Conservation (phyloP, 2,797 vertebrate genomes). For the Neosilurus mollespiculum region DNA sequence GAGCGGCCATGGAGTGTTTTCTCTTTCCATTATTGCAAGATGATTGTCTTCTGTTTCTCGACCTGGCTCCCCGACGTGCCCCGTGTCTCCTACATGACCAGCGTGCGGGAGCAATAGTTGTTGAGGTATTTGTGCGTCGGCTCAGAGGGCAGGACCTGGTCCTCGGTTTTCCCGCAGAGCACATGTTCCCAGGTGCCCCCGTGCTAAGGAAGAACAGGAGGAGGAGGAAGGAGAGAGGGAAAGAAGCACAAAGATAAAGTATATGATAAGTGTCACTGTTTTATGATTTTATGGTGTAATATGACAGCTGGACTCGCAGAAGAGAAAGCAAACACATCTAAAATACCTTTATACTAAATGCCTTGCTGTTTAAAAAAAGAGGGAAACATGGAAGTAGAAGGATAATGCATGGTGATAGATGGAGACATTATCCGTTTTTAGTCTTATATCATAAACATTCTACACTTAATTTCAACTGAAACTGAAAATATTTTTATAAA, state of each 20-base stretch:
- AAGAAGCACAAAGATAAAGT: constrained; percentile 23
- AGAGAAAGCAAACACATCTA: not conserved
- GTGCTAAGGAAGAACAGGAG: constrained; percentile 67
- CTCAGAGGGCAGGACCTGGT: constrained; percentile 81
- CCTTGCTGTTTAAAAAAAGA: not conserved
- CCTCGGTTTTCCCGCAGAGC: constrained; percentile 89
- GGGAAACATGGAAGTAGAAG: not conserved
- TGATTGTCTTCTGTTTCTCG: constrained; percentile 53
- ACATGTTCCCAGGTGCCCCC: constrained; percentile 86
- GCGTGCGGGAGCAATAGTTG: constrained; percentile 85
- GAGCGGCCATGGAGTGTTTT: constrained; percentile 72
- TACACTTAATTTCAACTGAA: no score
- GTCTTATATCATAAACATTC: not conserved
- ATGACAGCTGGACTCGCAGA: constrained; percentile 29
- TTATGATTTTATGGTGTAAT: constrained; percentile 43
- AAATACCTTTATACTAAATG: constrained; percentile 3
- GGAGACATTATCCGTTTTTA: not conserved
- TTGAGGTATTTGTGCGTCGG: constrained; percentile 89
- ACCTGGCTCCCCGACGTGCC: constrained; percentile 51
- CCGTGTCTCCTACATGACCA: constrained; percentile 85
- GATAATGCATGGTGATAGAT: not conserved
- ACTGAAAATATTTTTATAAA: not conserved
- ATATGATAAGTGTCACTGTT: not conserved
- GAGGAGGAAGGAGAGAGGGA: constrained; percentile 4
- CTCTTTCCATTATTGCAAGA: constrained; percentile 48